Percentiles rank a stretch among this genome's conserved stretches.
Evolutionary conservation across 30 jellyfish, hydroid and myxozoan genomes (phyloP).

Genomic region (Sanderia malayensis): DNA sequence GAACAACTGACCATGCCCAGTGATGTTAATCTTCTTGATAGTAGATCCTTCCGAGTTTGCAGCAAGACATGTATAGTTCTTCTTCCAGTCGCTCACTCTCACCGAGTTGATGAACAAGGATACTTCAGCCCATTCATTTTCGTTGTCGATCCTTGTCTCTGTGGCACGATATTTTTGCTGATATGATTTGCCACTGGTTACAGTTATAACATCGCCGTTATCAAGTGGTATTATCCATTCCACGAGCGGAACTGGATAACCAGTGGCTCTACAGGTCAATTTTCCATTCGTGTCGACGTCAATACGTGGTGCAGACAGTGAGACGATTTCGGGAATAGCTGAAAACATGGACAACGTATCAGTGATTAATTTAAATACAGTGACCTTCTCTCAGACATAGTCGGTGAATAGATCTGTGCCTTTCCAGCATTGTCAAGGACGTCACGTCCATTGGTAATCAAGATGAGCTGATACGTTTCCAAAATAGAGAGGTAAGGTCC

Average conservation of each 20-base stretch:
- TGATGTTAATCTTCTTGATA: conserved; percentile 1
- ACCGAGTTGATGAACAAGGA: conserved; percentile 22
- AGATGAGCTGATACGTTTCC: too few species aligned
- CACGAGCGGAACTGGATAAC: conserved; percentile 43
- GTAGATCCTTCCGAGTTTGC: conserved; percentile 45
- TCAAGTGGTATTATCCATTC: conserved; percentile 21
- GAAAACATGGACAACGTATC: neutral
- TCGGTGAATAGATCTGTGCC: neutral
- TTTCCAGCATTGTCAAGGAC: too few species aligned
- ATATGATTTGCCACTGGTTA: conserved; percentile 17
- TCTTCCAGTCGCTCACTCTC: conserved; percentile 27
- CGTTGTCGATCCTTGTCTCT: neutral
- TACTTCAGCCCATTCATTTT: conserved; percentile 29
- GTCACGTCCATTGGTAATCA: too few species aligned
- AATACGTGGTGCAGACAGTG: conserved; percentile 31
- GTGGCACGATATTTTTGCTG: conserved; percentile 16
- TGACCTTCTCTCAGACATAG: neutral
- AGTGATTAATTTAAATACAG: neutral
- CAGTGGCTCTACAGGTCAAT: conserved; percentile 45
- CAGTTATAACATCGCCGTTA: neutral
- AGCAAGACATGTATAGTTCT: conserved; percentile 50
- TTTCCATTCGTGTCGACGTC: conserved; percentile 44
- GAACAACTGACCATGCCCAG: conserved; percentile 49
- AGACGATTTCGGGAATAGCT: conserved; percentile 39
- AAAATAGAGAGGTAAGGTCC: too few species aligned